Conservation (phyloP, 2,797 vertebrate genomes). For the Cottoperca gobio region DNA sequence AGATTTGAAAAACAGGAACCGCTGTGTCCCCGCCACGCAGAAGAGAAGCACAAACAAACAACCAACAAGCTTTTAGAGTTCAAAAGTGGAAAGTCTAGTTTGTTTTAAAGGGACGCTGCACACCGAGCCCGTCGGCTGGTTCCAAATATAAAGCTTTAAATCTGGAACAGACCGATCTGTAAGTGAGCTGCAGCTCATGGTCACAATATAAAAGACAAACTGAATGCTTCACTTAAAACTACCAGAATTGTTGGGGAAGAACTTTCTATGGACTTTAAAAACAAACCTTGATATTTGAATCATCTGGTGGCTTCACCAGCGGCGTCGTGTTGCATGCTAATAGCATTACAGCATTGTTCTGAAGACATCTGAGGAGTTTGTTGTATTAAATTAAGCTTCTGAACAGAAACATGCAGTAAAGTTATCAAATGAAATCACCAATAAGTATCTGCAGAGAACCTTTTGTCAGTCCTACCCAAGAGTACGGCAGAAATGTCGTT, state of each 20-base stretch:
- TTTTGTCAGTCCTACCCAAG: no score
- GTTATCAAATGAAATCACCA: not conserved
- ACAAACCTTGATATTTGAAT: no score
- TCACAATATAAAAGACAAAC: no score
- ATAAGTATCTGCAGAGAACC: not conserved
- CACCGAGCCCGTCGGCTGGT: not conserved
- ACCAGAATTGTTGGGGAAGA: no score
- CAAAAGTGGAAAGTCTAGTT: not conserved
- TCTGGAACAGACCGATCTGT: not conserved
- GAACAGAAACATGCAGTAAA: not conserved
- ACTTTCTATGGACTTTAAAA: no score
- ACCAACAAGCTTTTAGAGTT: not conserved
- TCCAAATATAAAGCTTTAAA: not conserved
- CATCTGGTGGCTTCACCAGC: no score
- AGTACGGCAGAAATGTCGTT: no score
- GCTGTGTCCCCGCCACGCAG: not conserved
- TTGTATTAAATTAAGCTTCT: not conserved
- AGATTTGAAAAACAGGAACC: slow-evolving; percentile 74
- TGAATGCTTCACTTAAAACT: no score
- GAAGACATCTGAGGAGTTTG: no score
- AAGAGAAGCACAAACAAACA: slow-evolving; percentile 7
- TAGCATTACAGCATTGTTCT: no score
- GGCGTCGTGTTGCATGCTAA: no score
- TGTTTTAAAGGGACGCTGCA: slow-evolving; percentile 2
- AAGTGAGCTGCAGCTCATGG: not conserved